Conservation (phyloP, 2,797 vertebrate genomes). For the Falco cherrug region DNA sequence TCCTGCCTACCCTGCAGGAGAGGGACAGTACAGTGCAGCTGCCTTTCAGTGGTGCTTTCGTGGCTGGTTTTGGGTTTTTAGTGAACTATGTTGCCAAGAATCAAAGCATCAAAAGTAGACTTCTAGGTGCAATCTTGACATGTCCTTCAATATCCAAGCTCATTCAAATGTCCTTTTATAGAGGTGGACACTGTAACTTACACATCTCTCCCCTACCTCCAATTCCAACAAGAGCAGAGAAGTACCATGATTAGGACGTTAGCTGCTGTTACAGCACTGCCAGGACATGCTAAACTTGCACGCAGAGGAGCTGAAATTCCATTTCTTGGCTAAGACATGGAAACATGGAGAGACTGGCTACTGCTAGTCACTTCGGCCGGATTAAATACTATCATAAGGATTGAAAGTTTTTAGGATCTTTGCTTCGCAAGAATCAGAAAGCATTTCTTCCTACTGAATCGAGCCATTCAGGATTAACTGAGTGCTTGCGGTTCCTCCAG, state of each 20-base stretch:
- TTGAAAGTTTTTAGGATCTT: slow-evolving; percentile 8
- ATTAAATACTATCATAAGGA: background rate
- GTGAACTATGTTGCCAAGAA: background rate
- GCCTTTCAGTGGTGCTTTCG: background rate
- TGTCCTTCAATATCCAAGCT: background rate
- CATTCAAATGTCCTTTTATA: background rate
- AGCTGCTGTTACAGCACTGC: background rate
- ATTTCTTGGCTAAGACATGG: background rate
- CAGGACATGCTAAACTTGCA: background rate
- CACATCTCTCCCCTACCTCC: background rate
- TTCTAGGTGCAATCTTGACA: background rate
- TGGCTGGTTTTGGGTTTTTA: background rate
- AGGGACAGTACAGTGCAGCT: background rate
- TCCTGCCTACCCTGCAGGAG: background rate
- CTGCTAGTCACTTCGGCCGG: background rate
- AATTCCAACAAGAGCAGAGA: background rate
- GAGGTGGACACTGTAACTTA: background rate
- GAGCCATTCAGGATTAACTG: slow-evolving; percentile 41
- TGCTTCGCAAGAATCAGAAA: background rate
- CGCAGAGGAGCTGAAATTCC: background rate
- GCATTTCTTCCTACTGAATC: slow-evolving; percentile 28
- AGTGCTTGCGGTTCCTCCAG: slow-evolving; percentile 54
- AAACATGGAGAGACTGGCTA: background rate
- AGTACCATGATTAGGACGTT: background rate
- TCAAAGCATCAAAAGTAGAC: background rate